Evolutionary conservation across 92 coral and sea anemone species (phyloP).

Genomic region (Porites cylindrica): DNA sequence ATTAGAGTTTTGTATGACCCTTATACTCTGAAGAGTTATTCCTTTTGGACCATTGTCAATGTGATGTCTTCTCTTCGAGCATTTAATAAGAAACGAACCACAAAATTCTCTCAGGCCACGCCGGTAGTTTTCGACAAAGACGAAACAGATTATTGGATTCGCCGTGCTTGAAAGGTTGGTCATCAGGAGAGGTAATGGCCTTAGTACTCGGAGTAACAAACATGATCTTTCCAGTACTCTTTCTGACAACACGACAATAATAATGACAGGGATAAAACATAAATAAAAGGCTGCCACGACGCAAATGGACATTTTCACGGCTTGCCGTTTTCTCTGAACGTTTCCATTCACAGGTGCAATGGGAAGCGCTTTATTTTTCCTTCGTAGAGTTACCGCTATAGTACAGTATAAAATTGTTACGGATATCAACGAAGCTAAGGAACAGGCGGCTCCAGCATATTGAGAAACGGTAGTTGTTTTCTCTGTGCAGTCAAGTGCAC

Average conservation of each 20-base stretch:
- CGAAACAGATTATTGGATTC: conserved; percentile 64
- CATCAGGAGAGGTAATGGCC: too few relatives aligned
- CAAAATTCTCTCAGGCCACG: conserved; percentile 5
- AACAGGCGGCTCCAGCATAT: too few relatives aligned
- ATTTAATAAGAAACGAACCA: background rate
- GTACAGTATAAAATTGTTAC: too few relatives aligned
- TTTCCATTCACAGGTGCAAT: too few relatives aligned
- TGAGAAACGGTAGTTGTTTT: too few relatives aligned
- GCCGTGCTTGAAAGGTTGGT: background rate
- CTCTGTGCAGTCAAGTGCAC: too few relatives aligned
- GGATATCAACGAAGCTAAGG: too few relatives aligned
- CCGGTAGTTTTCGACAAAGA: conserved; percentile 63
- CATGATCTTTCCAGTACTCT: background rate
- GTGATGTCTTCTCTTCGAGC: background rate
- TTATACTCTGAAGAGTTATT: background rate
- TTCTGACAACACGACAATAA: background rate
- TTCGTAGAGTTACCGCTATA: too few relatives aligned
- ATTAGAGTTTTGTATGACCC: background rate
- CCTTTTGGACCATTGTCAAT: background rate
- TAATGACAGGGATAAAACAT: background rate
- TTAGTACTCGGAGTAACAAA: background rate
- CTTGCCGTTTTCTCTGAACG: too few relatives aligned
- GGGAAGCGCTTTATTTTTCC: too few relatives aligned
- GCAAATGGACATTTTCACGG: too few relatives aligned
- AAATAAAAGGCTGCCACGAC: background rate